phyloP scores from a whole-genome alignment of 1,140 invertebrate species.

The Tenebrio molitor region DNA sequence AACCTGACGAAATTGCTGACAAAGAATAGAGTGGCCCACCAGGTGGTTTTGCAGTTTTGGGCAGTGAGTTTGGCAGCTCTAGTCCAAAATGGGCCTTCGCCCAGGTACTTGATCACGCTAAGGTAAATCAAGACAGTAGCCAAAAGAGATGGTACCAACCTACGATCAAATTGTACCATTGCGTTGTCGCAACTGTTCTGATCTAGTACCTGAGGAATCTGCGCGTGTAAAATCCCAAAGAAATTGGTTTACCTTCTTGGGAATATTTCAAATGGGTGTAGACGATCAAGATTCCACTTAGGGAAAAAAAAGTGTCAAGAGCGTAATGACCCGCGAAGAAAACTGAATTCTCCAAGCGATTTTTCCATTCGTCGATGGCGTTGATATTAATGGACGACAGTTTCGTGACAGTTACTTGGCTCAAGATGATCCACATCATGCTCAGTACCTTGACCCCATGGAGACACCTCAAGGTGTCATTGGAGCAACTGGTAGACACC shows the following conservation, averaged over 20 bases:
- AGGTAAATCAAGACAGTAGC: conserved; percentile 52
- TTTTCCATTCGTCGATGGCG: conserved; percentile 60
- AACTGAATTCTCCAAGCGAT: conserved; percentile 58
- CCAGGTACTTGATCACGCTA: conserved; percentile 53
- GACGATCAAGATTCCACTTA: conserved; percentile 71
- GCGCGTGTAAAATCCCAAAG: conserved; percentile 44
- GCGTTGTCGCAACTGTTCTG: no score
- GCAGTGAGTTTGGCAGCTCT: conserved; percentile 24
- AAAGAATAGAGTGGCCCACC: conserved; percentile 52
- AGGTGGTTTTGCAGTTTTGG: conserved; percentile 34
- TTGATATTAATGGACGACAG: conserved; percentile 51
- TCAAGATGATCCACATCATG: conserved; percentile 78
- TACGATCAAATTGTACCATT: no score
- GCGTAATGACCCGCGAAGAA: conserved; percentile 66
- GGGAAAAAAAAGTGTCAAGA: conserved; percentile 72
- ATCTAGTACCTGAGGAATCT: conserved; percentile 49
- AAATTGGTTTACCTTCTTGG: conserved; percentile 21
- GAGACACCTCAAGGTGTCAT: conserved; percentile 66
- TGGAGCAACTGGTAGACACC: conserved; percentile 55
- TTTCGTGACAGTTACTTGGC: conserved; percentile 68
- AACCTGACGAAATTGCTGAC: conserved; percentile 47
- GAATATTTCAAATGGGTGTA: conserved; percentile 70
- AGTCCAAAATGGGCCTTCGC: conserved; percentile 55
- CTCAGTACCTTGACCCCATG: conserved; percentile 73
- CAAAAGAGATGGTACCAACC: conserved; percentile 50